phyloP scores from a whole-genome alignment of 1,140 invertebrate species.

The Bombus affinis region DNA sequence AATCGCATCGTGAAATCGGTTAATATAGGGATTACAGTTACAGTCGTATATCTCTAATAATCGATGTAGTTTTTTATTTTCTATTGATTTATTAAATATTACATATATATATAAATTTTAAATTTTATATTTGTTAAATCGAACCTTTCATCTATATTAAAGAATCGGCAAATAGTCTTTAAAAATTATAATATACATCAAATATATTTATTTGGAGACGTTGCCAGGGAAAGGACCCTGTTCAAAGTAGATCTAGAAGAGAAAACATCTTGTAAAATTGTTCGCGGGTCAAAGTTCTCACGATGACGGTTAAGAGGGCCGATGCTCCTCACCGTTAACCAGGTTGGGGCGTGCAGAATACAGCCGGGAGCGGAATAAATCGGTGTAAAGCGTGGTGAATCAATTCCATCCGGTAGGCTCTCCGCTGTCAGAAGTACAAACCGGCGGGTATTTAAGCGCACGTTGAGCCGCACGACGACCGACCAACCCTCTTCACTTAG shows the following conservation, averaged over 20 bases:
- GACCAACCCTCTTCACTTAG: background rate
- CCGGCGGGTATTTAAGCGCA: conserved; percentile 50
- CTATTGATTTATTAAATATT: no score
- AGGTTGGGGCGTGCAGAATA: background rate
- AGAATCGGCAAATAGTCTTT: no score
- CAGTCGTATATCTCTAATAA: no score
- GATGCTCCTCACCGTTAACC: background rate
- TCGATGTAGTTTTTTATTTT: no score
- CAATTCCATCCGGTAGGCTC: conserved; percentile 34
- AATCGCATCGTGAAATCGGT: no score
- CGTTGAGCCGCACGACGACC: background rate
- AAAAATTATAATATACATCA: no score
- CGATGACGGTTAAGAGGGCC: background rate
- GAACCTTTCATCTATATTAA: no score
- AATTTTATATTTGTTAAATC: no score
- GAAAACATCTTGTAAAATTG: background rate
- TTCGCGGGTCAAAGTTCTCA: conserved; percentile 2
- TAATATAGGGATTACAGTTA: no score
- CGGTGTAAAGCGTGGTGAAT: conserved; percentile 49
- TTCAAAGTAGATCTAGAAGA: background rate
- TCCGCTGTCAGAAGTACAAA: conserved; percentile 38
- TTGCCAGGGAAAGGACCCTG: no score
- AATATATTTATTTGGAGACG: no score
- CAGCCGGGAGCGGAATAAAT: conserved; percentile 36
- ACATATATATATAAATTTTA: no score